A percentile compares a stretch with the other conserved stretches of the same genome.
Evolutionary conservation across 1,140 invertebrate species (phyloP).

Genomic region (Tribolium madens): DNA sequence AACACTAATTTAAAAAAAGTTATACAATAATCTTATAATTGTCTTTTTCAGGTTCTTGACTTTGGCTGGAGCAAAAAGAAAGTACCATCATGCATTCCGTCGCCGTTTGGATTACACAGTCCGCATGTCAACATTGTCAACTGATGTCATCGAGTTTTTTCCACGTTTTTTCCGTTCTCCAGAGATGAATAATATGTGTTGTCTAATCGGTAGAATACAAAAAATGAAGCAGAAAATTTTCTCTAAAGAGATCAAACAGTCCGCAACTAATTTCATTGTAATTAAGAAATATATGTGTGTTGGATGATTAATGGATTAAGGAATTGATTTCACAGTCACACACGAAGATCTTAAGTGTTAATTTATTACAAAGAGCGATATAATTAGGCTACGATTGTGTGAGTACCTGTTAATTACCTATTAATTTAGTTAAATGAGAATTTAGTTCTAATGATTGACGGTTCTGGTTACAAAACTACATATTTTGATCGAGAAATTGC

Average conservation of each 20-base stretch:
- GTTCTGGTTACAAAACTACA: neutral
- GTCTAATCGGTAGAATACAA: neutral
- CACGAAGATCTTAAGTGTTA: slow-evolving; percentile 31
- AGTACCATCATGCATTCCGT: neutral
- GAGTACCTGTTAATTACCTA: neutral
- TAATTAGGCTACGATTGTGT: slow-evolving; percentile 18
- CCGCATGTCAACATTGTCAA: slow-evolving; percentile 24
- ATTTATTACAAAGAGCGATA: slow-evolving; percentile 13
- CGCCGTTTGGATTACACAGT: neutral
- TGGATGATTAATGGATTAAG: slow-evolving; percentile 28
- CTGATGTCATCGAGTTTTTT: slow-evolving; percentile 48
- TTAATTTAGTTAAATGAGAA: neutral
- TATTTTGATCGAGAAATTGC: neutral
- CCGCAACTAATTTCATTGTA: slow-evolving; percentile 39
- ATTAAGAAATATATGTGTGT: slow-evolving; percentile 23
- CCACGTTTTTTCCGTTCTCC: neutral
- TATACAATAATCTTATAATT: neutral
- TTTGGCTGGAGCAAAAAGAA: neutral
- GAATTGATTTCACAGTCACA: slow-evolving; percentile 42
- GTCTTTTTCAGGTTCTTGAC: neutral
- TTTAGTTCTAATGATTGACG: neutral
- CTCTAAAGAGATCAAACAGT: slow-evolving; percentile 13
- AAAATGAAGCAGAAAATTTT: slow-evolving; percentile 14
- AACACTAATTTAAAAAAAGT: neutral
- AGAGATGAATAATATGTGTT: neutral